Base-by-base conservation (phyloP, 35 echinoderm and acorn worm genomes). In the Amphiura filiformis region DNA sequence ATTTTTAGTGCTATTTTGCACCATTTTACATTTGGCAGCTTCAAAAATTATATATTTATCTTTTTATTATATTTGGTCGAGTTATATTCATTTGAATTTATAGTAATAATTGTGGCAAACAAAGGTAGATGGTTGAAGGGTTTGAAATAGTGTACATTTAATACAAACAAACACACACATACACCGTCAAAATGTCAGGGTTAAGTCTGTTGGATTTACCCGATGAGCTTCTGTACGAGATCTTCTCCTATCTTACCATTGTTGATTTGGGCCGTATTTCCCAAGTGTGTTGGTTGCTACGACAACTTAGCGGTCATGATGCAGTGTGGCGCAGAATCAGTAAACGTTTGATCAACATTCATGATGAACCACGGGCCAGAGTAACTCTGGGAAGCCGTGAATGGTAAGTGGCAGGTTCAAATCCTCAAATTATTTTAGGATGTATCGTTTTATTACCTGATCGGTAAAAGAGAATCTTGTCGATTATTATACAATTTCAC, bases 301-400 rank as follows among this genome's bases (percentile, higher is more conserved):
- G 23, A 11, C 31, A 32, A 61, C 52, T 85, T 30, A 75, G 56
- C 39, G 83, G 83, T 65, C 83, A 85, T 37, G 83, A 85, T 85
- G 52, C 83, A 65, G 83, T 64, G 35, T 85, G 83, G 83, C 49
- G 83, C 32, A 37, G 30, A 70, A 85, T 85, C 47, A 85, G 83
- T 37, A 85, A 64, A 28, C n/a, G 64, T 0, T 61, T 85, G 56
- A 65, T 85, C 56, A 85, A 85, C 64, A 64, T 85, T 36, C 83
- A 85, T 17, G 83, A 85, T 33, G 56, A 85, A 0, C 15, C 56
- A 33, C 35, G 44, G n/a, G 15, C 44, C 35, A 85, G 31, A 36
- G 56, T 70, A 3, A 70, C 61, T 70, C 7, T 5, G 28, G 61
- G 61, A 70, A 70, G 28, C 3, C 61, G 26, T 13, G 28, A 70